phyloP scores from a whole-genome alignment of 2,113 vertebrate species.

The Cyprinodon variegatus region DNA sequence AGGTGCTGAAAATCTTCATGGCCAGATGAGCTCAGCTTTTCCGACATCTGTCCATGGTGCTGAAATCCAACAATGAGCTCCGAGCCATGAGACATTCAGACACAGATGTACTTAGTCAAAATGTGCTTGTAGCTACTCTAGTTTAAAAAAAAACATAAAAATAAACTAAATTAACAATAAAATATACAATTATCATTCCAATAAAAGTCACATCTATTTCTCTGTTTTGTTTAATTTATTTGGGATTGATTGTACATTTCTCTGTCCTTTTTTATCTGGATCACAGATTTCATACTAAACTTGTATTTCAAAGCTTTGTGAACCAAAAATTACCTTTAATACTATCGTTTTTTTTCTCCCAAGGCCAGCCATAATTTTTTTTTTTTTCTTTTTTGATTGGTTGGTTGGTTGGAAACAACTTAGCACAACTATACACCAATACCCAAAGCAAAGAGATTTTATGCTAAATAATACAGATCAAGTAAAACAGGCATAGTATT shows the following conservation, averaged over 20 bases:
- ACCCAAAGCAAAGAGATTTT: no score
- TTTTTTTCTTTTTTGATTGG: no score
- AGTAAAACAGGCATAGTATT: not conserved
- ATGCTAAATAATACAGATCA: no score
- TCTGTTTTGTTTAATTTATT: no score
- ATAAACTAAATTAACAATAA: not conserved
- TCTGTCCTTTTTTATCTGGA: not conserved
- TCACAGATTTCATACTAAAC: no score
- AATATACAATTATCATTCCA: not conserved
- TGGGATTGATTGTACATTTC: not conserved
- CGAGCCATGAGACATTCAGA: conserved; percentile 3
- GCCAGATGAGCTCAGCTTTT: conserved; percentile 39
- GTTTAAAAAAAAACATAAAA: not conserved
- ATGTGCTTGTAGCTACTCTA: not conserved
- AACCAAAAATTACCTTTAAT: not conserved
- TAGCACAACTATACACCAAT: no score
- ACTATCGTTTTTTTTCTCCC: no score
- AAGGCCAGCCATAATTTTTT: no score
- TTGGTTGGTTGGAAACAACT: no score
- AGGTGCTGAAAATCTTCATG: conserved; percentile 49
- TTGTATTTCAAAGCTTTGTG: not conserved
- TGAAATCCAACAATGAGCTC: conserved; percentile 33
- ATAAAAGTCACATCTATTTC: no score
- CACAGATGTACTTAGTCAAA: conserved; percentile 24
- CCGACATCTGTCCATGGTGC: conserved; percentile 53